phyloP scores from a whole-genome alignment of 1,140 invertebrate species.

The Calephelis nemesis region DNA sequence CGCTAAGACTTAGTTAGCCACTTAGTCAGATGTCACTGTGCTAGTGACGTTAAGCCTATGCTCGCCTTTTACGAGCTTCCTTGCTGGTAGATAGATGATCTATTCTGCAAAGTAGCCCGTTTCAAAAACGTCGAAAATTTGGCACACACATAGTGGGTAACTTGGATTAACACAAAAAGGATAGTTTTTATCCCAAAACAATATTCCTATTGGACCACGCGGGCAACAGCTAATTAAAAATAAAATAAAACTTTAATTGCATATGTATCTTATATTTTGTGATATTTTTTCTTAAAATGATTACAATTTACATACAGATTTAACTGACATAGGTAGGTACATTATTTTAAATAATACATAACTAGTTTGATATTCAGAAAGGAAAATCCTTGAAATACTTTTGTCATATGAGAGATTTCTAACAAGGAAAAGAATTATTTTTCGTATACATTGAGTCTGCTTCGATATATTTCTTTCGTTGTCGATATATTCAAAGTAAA shows the following conservation, averaged over 20 bases:
- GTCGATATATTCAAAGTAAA: slow-evolving; percentile 41
- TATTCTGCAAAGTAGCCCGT: no score
- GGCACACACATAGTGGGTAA: no score
- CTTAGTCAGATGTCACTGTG: neutral
- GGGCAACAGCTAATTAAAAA: neutral
- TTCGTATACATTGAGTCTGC: slow-evolving; percentile 67
- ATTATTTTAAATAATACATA: slow-evolving; percentile 66
- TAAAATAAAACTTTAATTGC: slow-evolving; percentile 20
- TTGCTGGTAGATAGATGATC: no score
- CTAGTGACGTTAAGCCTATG: no score
- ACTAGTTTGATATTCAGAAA: slow-evolving; percentile 61
- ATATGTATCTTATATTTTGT: slow-evolving; percentile 22
- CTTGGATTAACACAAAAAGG: no score
- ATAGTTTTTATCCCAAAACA: no score
- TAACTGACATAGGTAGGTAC: slow-evolving; percentile 45
- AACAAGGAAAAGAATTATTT: slow-evolving; percentile 45
- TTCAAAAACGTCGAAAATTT: slow-evolving; percentile 56
- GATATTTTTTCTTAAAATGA: slow-evolving; percentile 24
- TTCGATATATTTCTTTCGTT: slow-evolving; percentile 58
- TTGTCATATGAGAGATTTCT: slow-evolving; percentile 40
- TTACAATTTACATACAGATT: slow-evolving; percentile 24
- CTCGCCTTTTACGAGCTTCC: no score
- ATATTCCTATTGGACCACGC: no score
- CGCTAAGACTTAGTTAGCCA: no score
- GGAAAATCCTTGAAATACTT: slow-evolving; percentile 52